These are phyloP conservation scores for Nesospiza acunhae DNA, from an alignment of 2,113 vertebrate genomes.

Conservation along the genomic window DNA sequence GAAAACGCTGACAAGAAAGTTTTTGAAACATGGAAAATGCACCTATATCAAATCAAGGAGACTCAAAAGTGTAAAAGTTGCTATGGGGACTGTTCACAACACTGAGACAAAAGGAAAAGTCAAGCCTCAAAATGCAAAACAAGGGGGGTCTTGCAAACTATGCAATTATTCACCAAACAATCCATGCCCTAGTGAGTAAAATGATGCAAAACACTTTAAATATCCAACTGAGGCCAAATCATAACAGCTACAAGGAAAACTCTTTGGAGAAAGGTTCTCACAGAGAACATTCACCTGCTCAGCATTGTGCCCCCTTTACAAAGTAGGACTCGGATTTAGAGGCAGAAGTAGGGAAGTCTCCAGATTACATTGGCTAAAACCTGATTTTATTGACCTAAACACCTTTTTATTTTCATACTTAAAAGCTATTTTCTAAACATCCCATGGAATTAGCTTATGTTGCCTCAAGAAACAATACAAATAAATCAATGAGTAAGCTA, in stretches of 20 bases:
- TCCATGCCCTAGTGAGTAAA: background rate
- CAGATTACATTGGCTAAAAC: background rate
- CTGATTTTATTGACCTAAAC: constrained; percentile 53
- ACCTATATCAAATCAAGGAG: background rate
- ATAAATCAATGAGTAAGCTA: constrained; percentile 66
- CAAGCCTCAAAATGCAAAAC: background rate
- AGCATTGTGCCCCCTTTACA: background rate
- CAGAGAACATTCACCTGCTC: background rate
- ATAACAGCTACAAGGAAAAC: background rate
- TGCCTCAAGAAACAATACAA: constrained; percentile 71
- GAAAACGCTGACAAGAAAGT: background rate
- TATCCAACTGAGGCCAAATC: background rate
- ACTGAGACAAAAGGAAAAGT: background rate
- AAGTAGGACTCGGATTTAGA: background rate
- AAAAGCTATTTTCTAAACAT: constrained; percentile 71
- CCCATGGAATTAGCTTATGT: constrained; percentile 50
- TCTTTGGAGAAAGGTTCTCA: background rate
- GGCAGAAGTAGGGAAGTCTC: background rate
- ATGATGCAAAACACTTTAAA: fast-evolving
- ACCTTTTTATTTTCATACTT: constrained; percentile 51
- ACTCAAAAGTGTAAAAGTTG: background rate
- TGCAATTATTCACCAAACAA: background rate
- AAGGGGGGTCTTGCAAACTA: background rate
- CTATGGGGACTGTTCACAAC: background rate
- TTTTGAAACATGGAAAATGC: background rate